Evolutionary conservation across 2,113 vertebrate genomes (phyloP).

Genomic region (Scomber japonicus): DNA sequence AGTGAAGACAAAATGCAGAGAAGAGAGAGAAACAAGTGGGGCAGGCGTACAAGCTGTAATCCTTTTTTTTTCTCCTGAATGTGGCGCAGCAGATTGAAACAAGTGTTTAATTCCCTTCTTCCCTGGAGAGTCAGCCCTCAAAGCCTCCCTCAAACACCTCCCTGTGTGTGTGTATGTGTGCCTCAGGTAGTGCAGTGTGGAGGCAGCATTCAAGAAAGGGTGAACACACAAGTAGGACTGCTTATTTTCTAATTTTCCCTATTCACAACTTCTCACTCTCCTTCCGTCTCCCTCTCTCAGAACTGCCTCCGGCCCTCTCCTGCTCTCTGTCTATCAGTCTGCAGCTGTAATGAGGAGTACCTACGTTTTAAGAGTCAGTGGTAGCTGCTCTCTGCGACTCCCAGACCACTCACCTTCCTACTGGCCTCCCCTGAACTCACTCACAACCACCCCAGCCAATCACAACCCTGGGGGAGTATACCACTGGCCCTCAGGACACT

Average conservation of each 20-base stretch:
- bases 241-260: constrained; percentile 68
- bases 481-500: constrained; percentile 62
- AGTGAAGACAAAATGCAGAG: constrained; percentile 52
- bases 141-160: constrained; percentile 65
- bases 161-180: constrained; percentile 57
- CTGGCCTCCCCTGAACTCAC: constrained; percentile 78
- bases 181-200: constrained; percentile 68
- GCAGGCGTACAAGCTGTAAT: constrained; percentile 72
- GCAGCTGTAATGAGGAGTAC: constrained; percentile 77
- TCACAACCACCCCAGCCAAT: constrained; percentile 77
- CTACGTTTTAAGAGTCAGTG: constrained; percentile 82
- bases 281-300: constrained; percentile 47
- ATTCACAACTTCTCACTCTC: constrained; percentile 53
- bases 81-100: constrained; percentile 61
- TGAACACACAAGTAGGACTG: constrained; percentile 57
- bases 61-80: constrained; percentile 71
- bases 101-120: constrained; percentile 76
- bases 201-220: constrained; percentile 60
- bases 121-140: constrained; percentile 64
- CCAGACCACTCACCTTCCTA: constrained; percentile 80
- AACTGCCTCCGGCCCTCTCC: constrained; percentile 55
- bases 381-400: constrained; percentile 70
- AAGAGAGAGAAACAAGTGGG: constrained; percentile 61
- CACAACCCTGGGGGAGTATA: constrained; percentile 69
- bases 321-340: constrained; percentile 75